phyloP scores from a whole-genome alignment of 2,797 vertebrate species.

The Zenarchopterus dispar region DNA sequence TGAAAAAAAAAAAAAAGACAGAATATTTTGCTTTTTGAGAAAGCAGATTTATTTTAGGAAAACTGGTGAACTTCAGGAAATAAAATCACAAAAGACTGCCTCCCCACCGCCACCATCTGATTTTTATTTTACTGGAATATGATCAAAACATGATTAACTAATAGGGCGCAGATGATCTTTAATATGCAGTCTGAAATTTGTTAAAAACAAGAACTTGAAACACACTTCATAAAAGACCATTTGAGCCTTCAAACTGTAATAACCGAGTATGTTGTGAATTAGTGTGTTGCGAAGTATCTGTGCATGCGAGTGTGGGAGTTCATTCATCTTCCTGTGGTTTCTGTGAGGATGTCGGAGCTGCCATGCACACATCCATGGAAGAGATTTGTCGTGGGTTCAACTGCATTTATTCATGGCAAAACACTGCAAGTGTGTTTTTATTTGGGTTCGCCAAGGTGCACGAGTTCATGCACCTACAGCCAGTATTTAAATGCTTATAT shows the following conservation, averaged over 20 bases:
- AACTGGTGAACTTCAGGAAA: constrained; percentile 59
- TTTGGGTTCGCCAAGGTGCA: constrained; percentile 57
- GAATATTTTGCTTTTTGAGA: constrained; percentile 57
- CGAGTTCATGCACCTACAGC: constrained; percentile 68
- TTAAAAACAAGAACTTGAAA: constrained; percentile 65
- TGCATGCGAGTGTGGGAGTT: constrained; percentile 44
- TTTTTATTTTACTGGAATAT: constrained; percentile 70
- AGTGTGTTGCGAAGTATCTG: constrained; percentile 26
- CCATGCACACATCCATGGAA: constrained; percentile 68
- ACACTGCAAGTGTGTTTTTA: constrained; percentile 55
- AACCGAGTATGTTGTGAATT: constrained; percentile 73
- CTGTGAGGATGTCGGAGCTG: constrained; percentile 63
- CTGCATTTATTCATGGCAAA: constrained; percentile 57
- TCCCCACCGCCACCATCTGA: constrained; percentile 51
- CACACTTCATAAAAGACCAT: constrained; percentile 55
- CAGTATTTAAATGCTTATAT: constrained; percentile 64
- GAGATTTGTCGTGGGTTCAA: constrained; percentile 64
- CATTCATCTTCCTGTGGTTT: constrained; percentile 77
- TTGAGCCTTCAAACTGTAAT: constrained; percentile 70
- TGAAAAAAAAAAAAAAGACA: constrained; percentile 9
- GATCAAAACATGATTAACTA: constrained; percentile 73
- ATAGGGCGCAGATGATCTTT: constrained; percentile 65
- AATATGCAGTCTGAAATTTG: constrained; percentile 65
- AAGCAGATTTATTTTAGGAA: constrained; percentile 55
- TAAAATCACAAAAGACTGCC: constrained; percentile 56